Percentiles rank a stretch among this genome's conserved stretches.
Conservation (phyloP, 2,113 vertebrate species). For the Sorex araneus region DNA sequence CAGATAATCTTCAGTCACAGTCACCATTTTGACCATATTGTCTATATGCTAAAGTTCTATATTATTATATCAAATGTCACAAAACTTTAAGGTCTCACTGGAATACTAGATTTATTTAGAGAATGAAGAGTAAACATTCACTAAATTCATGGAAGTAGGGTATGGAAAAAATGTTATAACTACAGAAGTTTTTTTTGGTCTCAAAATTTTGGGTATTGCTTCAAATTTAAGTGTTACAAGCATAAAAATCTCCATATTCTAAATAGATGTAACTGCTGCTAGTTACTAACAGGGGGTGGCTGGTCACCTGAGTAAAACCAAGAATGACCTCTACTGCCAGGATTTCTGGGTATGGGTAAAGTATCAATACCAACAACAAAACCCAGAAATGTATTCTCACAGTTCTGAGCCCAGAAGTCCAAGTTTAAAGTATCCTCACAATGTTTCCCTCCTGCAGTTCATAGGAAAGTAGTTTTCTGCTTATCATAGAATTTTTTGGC, state of each 20-base stretch:
- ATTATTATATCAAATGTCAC: neutral
- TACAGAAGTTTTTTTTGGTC: neutral
- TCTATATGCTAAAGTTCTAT: neutral
- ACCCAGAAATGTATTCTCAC: too few species aligned
- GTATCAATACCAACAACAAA: too few species aligned
- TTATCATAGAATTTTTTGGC: neutral
- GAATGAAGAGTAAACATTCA: neutral
- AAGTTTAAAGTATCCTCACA: too few species aligned
- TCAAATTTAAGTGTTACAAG: neutral
- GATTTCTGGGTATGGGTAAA: too few species aligned
- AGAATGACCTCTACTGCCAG: too few species aligned
- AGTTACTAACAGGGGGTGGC: too few species aligned
- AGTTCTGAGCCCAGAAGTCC: too few species aligned
- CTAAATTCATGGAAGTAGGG: neutral
- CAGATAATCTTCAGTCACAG: neutral
- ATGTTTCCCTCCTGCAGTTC: too few species aligned
- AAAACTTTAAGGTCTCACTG: neutral
- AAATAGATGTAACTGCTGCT: neutral
- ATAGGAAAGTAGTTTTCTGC: too few species aligned
- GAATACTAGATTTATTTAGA: neutral
- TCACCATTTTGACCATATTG: neutral
- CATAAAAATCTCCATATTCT: neutral
- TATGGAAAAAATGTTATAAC: neutral
- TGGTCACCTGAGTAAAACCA: neutral
- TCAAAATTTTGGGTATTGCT: constrained; percentile 14